Evolutionary conservation across 2,113 vertebrate species (phyloP).

Genomic region (Columba janthina): DNA sequence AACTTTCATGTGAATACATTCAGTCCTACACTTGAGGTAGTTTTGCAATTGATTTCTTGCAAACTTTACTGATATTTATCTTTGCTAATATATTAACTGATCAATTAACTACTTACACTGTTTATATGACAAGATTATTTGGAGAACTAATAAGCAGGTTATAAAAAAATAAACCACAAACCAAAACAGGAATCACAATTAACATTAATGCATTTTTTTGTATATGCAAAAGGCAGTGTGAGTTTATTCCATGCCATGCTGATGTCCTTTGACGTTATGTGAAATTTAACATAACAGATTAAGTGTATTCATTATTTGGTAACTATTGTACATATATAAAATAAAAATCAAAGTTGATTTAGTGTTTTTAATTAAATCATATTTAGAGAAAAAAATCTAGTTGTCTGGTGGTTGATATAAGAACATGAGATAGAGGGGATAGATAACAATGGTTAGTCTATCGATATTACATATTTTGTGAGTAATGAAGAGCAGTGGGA

Average conservation of each 20-base stretch:
- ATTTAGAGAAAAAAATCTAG: conserved; percentile 54
- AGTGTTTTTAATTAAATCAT: conserved; percentile 77
- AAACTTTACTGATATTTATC: conserved; percentile 73
- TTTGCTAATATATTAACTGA: conserved; percentile 72
- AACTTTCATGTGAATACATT: conserved; percentile 63
- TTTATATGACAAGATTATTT: conserved; percentile 71
- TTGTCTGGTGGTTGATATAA: conserved; percentile 48
- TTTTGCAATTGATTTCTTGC: conserved; percentile 71
- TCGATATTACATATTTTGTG: background rate
- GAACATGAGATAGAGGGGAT: background rate
- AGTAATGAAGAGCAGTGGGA: background rate
- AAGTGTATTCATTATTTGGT: conserved; percentile 75
- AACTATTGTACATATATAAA: conserved; percentile 80
- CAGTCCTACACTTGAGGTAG: conserved; percentile 58
- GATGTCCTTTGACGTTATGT: conserved; percentile 73
- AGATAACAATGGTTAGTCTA: background rate
- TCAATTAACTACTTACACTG: conserved; percentile 52
- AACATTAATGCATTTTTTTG: conserved; percentile 57
- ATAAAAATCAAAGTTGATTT: conserved; percentile 76
- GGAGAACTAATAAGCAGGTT: conserved; percentile 44
- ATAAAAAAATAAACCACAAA: conserved; percentile 5
- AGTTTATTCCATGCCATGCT: conserved; percentile 71
- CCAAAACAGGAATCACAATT: conserved; percentile 25
- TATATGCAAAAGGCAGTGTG: conserved; percentile 65
- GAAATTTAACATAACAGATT: conserved; percentile 72